Evolutionary conservation across 2,888 invertebrate genomes (phyloP), one percentile per base, ranked within the genome.

Genomic region (Stenolophus ochropezus): DNA sequence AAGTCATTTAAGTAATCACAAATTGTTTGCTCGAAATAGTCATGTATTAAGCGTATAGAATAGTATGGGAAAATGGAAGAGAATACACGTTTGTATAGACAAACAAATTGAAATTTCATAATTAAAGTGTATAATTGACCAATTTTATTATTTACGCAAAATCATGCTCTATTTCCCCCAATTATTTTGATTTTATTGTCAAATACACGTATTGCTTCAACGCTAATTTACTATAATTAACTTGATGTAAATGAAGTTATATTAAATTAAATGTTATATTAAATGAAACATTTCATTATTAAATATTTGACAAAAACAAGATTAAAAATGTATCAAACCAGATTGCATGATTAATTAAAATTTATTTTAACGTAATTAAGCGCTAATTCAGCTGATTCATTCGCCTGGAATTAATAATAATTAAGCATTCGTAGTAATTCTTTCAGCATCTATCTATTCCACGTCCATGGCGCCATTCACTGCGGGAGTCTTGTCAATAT

Each of bases 341-440:
- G 11, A 25, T 61, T 61, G n/a, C 21, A 1, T 5, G 25, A 14
- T 61, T 61, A 61, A 61, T 61, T 61, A 61, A 61, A 61, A 61
- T 61, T 61, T 25, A 61, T 61, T 23, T 14, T 61, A 14, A 25
- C 61, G n/a, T 61, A 23, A 61, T 61, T n/a, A 61, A 61, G 11
- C n/a, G 3, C 4, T 25, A 61, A 25, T 61, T 61, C 25, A 61
- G 61, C 14, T 25, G 61, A 61, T 25, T 61, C 25, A 61, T 23
- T 61, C 25, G 23, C 14, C 23, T 23, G 21, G 25, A 61, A 61
- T 61, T 61, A 61, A 56, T 61, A 61, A 61, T 25, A n/a, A 56
- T 56, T 61, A 21, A 6, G 11, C 56, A 21, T 56, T 6, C 6
- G 20, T 20, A 56, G 18, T 21, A 20, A 21, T 56, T 56, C 5